phyloP scores from a whole-genome alignment of 2,113 vertebrate species.

The Pyrgilauda ruficollis region DNA sequence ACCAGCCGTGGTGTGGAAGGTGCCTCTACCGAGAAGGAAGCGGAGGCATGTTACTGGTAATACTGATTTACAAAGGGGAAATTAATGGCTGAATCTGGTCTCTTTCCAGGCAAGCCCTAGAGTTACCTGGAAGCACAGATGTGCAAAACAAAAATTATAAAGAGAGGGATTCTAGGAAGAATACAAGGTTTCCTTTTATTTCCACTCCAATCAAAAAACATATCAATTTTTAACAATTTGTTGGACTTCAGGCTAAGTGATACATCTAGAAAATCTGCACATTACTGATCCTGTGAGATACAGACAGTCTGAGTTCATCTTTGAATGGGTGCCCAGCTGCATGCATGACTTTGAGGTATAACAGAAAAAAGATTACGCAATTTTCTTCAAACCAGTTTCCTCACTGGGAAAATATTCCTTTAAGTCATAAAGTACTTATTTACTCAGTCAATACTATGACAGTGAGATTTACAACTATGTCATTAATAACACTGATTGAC shows the following conservation, averaged over 20 bases:
- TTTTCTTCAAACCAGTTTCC: conserved; percentile 7
- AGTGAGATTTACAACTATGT: background rate
- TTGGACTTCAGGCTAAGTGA: background rate
- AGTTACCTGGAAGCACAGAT: background rate
- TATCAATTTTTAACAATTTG: background rate
- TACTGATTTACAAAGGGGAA: background rate
- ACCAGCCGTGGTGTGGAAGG: background rate
- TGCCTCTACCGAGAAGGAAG: background rate
- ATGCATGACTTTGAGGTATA: background rate
- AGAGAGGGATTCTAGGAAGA: background rate
- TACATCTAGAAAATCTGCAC: background rate
- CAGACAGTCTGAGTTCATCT: background rate
- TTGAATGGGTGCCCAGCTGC: background rate
- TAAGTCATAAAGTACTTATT: conserved; percentile 18
- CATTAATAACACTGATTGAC: conserved; percentile 30
- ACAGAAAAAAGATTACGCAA: background rate
- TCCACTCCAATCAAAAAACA: background rate
- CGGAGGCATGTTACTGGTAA: background rate
- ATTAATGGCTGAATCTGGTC: background rate
- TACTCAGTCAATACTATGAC: conserved; percentile 8
- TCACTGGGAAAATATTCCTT: conserved; percentile 31
- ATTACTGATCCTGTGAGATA: background rate
- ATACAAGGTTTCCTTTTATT: background rate
- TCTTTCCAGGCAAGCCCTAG: background rate
- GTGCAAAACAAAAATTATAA: background rate